Percentiles rank a stretch among this genome's conserved stretches.
Conservation (phyloP, 1,140 invertebrate genomes). For the Atta cephalotes region DNA sequence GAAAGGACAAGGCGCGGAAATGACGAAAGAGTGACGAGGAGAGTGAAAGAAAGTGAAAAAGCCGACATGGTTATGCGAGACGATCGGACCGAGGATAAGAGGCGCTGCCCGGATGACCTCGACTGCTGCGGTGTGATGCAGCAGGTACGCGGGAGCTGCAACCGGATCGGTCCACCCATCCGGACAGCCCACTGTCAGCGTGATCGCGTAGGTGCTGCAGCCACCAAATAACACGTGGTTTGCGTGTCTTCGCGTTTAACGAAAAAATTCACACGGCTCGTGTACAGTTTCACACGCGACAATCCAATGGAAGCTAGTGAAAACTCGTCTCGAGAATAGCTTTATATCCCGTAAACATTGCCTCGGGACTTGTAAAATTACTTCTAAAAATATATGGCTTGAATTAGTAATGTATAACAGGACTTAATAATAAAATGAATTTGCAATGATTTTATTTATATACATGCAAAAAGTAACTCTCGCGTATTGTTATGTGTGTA, state of each 20-base stretch:
- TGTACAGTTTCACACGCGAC: neutral
- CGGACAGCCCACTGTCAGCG: slow-evolving; percentile 54
- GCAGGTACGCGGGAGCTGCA: slow-evolving; percentile 59
- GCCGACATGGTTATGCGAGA: slow-evolving; percentile 18
- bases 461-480: neutral
- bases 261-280: slow-evolving; percentile 11
- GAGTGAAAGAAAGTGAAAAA: slow-evolving; percentile 75
- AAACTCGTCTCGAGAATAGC: neutral
- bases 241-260: slow-evolving; percentile 24
- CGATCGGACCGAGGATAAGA: slow-evolving; percentile 43
- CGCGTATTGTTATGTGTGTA: no score
- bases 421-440: neutral
- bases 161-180: slow-evolving; percentile 65
- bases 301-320: neutral
- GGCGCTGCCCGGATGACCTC: slow-evolving; percentile 70
- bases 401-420: neutral
- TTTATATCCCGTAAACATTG: neutral
- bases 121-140: slow-evolving; percentile 47
- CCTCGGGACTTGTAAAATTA: neutral
- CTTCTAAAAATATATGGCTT: neutral
- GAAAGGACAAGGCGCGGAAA: slow-evolving; percentile 8
- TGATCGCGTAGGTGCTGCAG: slow-evolving; percentile 55
- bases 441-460: neutral
- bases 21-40: slow-evolving; percentile 28
- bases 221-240: slow-evolving; percentile 21